A percentile compares a stretch with the other conserved stretches of the same genome.
Conservation (phyloP, 1,140 invertebrate species). For the Varroa destructor region DNA sequence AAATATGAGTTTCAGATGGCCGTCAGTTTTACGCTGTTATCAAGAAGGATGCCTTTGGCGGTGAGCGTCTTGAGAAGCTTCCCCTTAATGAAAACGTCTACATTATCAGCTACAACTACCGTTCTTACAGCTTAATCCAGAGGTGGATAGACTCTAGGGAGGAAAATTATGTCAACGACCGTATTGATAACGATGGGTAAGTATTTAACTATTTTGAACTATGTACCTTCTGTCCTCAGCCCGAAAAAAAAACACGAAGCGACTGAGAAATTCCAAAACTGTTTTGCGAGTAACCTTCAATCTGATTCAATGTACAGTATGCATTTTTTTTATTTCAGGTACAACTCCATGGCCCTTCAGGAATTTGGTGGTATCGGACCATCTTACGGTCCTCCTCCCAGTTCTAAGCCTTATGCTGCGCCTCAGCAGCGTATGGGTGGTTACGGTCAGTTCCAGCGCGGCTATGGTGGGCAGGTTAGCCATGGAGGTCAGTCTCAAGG, state of each 20-base stretch:
- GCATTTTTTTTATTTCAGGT: not conserved
- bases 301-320: no score
- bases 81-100: conserved; percentile 25
- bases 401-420: not conserved
- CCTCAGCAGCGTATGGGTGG: no score
- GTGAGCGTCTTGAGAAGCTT: conserved; percentile 26
- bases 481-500: no score
- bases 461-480: no score
- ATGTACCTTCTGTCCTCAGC: no score
- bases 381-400: conserved; percentile 10
- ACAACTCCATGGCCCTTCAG: not conserved
- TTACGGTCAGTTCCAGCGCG: no score
- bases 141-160: not conserved
- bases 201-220: not conserved
- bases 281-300: no score
- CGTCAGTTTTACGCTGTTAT: conserved; percentile 22
- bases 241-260: no score
- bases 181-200: conserved; percentile 2
- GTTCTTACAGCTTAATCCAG: not conserved
- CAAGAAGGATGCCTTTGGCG: conserved; percentile 18
- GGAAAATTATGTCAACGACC: conserved; percentile 2
- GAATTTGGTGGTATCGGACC: not conserved
- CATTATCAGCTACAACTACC: conserved; percentile 13
- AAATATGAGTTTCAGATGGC: not conserved
- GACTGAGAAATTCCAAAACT: no score